Conservation (phyloP, 2,797 vertebrate species). For the Hoplostethus atlanticus region DNA sequence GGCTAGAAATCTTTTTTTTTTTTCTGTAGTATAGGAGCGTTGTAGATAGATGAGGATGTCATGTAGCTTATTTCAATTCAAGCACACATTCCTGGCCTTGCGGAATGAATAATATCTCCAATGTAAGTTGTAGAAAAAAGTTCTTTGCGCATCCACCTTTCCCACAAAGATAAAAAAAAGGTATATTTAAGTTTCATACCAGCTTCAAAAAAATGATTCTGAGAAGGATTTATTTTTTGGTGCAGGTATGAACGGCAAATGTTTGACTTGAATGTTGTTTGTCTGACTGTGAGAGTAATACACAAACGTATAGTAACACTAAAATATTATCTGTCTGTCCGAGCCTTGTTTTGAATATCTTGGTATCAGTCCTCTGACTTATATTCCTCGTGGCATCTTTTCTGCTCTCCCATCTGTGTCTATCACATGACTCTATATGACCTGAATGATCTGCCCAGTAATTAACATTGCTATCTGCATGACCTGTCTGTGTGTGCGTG, state of each 20-base stretch:
- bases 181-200: too few relatives aligned
- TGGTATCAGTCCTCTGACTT: too few relatives aligned
- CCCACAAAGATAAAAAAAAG: not conserved
- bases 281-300: not conserved
- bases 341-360: not conserved
- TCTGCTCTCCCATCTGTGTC: slow-evolving; percentile 31
- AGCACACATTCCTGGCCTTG: not conserved
- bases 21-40: not conserved
- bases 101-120: not conserved
- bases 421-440: slow-evolving; percentile 61
- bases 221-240: too few relatives aligned
- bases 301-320: too few relatives aligned
- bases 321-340: not conserved
- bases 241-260: not conserved
- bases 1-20: not conserved
- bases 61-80: not conserved
- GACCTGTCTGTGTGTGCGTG: slow-evolving; percentile 55
- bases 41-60: not conserved
- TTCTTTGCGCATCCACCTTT: too few relatives aligned
- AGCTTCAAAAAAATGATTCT: too few relatives aligned
- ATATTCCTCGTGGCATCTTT: slow-evolving; percentile 8
- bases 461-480: slow-evolving; percentile 72
- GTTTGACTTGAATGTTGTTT: not conserved
- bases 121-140: not conserved
- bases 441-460: slow-evolving; percentile 63